Base-by-base conservation (phyloP, 2,797 vertebrate species). In the Cheirogaleus major region DNA sequence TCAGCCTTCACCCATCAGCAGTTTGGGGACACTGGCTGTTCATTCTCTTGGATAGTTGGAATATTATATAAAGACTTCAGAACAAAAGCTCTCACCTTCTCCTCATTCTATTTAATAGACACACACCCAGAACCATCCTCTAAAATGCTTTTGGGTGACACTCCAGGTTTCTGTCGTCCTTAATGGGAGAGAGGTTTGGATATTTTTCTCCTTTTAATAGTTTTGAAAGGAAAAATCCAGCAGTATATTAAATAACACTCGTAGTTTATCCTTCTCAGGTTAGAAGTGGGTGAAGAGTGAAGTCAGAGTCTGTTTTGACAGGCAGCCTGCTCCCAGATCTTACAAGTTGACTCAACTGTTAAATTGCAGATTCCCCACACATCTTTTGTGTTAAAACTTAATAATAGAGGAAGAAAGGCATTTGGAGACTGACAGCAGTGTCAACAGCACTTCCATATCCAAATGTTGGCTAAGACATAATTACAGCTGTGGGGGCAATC, bases 281-380 rank as follows among this genome's bases (percentile, higher is more conserved):
- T 97, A 96, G 80, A 95, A 98, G 97, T 98, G 57, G 97, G 97
- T 48, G 25, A 98, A 95, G 57, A 98, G 89, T 52, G 22, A 97
- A 98, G 97, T 96, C 88, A 86, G 93, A 89, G 93, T 97, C 78
- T 99, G 97, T 98, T 98, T 98, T 98, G 99, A 98, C 98, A 99
- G 98, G 87, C 72, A 52, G 38, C 70, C 96, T 90, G 98, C 96
- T 93, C 93, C 89, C 13, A 97, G 95, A 97, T 94, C 85, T 96
- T 79, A 75, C 61, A 87, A 70, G 93, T 96, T 97, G 98, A 98
- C 96, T 98, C 97, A 76, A 10, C 48, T 94, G 2, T 96, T 91
- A 87, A 97, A 92, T 95, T 63, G 30, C 43, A 57, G 93, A 96
- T 98, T 98, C 91, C 97, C 87, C 45, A 93, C 93, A 96, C 97